Evolutionary conservation across 2,888 invertebrate species (phyloP).

Genomic region (Oasisia sp.): DNA sequence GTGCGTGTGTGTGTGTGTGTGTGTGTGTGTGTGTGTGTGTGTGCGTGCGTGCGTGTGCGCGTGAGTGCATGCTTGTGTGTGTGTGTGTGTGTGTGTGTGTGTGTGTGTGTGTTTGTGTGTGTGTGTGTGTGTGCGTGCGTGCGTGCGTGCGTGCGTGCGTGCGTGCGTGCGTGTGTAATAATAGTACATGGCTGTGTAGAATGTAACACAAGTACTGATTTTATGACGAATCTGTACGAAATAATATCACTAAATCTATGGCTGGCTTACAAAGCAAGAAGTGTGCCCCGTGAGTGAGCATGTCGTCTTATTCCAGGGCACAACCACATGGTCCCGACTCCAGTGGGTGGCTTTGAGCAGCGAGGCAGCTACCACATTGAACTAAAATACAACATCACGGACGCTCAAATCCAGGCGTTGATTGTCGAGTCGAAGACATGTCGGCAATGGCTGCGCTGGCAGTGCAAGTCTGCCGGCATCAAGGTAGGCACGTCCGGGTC

Average conservation of each 20-base stretch:
- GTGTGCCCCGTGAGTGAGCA: constrained; percentile 7
- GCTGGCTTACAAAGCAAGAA: no score
- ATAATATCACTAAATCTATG: no score
- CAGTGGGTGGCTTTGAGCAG: constrained; percentile 53
- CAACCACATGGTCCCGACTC: constrained; percentile 44
- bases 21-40: no score
- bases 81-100: no score
- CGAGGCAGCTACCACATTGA: constrained; percentile 48
- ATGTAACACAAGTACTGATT: not conserved
- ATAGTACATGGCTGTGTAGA: not conserved
- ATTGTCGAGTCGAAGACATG: constrained; percentile 51
- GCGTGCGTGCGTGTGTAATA: no score
- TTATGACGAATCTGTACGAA: not conserved
- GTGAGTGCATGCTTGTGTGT: no score
- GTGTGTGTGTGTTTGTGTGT: no score
- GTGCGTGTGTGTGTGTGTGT: no score
- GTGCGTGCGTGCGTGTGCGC: no score
- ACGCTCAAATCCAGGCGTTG: constrained; percentile 45
- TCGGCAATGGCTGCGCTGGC: constrained; percentile 56
- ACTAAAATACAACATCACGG: constrained; percentile 46
- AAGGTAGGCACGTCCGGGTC: not conserved
- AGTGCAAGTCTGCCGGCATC: constrained; percentile 54
- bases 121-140: no score
- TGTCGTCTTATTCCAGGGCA: constrained; percentile 47
- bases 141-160: no score